phyloP scores from a whole-genome alignment of 2,113 vertebrate genomes.

The Microcebus lehilahytsara region DNA sequence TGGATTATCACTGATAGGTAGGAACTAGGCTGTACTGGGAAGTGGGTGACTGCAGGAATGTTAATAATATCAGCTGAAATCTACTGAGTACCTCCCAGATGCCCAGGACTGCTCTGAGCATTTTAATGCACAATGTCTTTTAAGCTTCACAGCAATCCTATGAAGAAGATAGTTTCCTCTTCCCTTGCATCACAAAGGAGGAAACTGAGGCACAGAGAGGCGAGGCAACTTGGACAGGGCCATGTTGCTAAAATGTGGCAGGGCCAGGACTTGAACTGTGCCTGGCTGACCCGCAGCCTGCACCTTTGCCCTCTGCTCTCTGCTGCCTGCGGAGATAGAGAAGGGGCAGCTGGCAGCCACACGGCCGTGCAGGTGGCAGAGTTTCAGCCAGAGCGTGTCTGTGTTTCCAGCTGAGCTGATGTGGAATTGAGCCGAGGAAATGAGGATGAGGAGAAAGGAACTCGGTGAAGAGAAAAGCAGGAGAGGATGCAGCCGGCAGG shows the following conservation, averaged over 20 bases:
- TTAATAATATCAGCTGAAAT: not conserved
- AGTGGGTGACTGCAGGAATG: too few species aligned
- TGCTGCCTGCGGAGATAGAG: not conserved
- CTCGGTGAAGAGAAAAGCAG: not conserved
- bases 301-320: too few species aligned
- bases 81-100: not conserved
- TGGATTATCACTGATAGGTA: not conserved
- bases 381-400: not conserved
- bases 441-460: not conserved
- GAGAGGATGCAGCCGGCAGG: not conserved
- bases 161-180: too few species aligned
- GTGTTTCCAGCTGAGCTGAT: too few species aligned
- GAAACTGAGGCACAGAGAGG: not conserved
- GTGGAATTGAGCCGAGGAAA: not conserved
- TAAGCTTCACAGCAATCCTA: not conserved
- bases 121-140: not conserved
- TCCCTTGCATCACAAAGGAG: not conserved
- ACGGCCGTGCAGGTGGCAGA: not conserved
- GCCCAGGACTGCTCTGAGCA: too few species aligned
- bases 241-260: not conserved
- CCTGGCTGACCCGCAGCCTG: not conserved
- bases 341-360: not conserved
- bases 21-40: too few species aligned
- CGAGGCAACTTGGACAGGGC: not conserved
- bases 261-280: not conserved